Evolutionary conservation across 2,797 vertebrate genomes (phyloP).

Genomic region (Lacerta bilineata): DNA sequence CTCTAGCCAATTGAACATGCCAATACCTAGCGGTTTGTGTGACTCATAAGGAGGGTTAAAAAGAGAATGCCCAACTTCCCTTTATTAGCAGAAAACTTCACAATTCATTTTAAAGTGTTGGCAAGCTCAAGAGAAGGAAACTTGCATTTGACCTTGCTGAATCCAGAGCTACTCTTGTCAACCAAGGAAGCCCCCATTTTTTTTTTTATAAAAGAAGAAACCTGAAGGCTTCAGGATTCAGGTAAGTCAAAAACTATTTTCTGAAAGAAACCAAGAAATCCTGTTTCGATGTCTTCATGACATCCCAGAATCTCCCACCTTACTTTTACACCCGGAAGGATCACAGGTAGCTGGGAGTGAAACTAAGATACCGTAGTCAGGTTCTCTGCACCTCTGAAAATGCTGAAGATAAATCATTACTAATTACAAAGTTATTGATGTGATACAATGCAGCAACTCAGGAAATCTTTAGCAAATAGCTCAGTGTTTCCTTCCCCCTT

Average conservation of each 20-base stretch:
- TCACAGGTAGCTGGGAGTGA: background rate
- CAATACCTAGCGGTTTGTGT: background rate
- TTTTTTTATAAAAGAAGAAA: background rate
- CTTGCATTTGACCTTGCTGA: background rate
- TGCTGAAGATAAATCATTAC: constrained; percentile 13
- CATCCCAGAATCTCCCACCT: too few relatives aligned
- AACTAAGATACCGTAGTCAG: background rate
- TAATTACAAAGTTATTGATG: constrained; percentile 3
- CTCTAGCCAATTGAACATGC: background rate
- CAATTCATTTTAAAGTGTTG: background rate
- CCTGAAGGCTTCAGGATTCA: background rate
- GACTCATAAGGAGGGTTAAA: constrained; percentile 17
- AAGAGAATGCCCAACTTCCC: constrained; percentile 1
- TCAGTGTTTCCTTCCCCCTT: background rate
- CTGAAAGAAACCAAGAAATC: background rate
- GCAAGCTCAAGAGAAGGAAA: background rate
- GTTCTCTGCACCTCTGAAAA: background rate
- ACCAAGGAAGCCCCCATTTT: background rate
- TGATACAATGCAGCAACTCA: background rate
- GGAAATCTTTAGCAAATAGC: background rate
- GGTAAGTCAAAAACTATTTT: constrained; percentile 29
- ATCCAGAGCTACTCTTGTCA: background rate
- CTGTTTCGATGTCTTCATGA: too few relatives aligned
- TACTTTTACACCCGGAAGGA: background rate
- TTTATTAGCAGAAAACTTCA: constrained; percentile 13